These are phyloP conservation scores for Cephalopachus bancanus DNA, from an alignment of 2,797 vertebrate genomes.

Conservation along the genomic window DNA sequence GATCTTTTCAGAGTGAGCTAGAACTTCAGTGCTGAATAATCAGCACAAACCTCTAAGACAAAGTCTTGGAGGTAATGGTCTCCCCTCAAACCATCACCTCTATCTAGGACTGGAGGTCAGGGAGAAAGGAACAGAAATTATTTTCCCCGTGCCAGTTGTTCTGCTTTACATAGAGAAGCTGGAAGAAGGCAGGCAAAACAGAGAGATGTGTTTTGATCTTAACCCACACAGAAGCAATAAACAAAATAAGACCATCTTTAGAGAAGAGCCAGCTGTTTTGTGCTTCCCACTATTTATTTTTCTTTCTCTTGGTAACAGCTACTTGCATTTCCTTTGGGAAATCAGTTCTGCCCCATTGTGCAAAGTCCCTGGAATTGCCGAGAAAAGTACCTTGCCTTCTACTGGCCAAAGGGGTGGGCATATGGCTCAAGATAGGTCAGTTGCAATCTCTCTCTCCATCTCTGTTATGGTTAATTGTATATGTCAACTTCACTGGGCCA, in stretches of 20 bases:
- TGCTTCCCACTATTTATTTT: neutral
- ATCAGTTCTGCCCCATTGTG: neutral
- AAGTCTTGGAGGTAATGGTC: neutral
- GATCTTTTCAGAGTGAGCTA: neutral
- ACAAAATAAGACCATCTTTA: neutral
- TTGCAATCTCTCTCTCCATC: neutral
- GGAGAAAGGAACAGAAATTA: neutral
- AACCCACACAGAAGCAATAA: neutral
- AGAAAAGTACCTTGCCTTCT: neutral
- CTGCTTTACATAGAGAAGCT: neutral
- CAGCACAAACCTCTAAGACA: neutral
- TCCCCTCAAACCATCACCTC: neutral
- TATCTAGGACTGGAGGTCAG: neutral
- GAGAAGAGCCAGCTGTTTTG: neutral
- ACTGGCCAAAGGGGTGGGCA: neutral
- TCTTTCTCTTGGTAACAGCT: slow-evolving; percentile 46
- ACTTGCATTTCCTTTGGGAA: neutral
- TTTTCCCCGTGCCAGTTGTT: neutral
- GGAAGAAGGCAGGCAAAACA: neutral
- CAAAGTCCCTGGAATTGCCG: neutral
- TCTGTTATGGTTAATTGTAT: neutral
- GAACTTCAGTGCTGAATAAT: neutral
- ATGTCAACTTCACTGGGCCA: neutral
- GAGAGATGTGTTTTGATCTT: neutral
- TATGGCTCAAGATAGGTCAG: neutral